Conservation (phyloP, 2,797 vertebrate genomes). For the Florisuga fusca region DNA sequence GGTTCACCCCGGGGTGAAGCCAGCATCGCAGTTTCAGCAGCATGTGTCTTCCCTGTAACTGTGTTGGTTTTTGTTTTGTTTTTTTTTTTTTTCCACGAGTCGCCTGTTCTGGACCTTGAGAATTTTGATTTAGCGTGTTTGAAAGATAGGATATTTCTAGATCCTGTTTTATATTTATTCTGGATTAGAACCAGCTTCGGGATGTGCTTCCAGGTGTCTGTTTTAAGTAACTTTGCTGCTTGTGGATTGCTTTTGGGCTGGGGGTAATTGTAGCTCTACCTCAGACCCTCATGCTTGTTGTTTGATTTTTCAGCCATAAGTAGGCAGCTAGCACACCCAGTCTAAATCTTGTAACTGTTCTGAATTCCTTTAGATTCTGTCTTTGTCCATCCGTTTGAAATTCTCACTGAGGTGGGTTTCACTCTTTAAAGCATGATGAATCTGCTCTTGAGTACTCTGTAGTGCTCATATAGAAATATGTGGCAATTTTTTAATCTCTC, state of each 20-base stretch:
- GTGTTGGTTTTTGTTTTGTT: too few relatives aligned
- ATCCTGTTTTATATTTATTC: rapidly evolving
- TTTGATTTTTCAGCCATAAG: background rate
- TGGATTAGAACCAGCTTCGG: background rate
- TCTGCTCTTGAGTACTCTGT: background rate
- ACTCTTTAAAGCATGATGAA: background rate
- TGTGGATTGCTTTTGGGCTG: background rate
- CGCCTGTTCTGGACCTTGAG: too few relatives aligned
- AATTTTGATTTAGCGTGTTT: rapidly evolving
- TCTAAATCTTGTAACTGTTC: background rate
- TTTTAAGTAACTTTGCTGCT: background rate
- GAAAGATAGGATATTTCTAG: background rate
- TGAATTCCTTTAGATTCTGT: background rate
- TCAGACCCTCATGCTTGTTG: rapidly evolving
- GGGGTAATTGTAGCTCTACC: background rate
- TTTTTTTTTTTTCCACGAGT: rapidly evolving
- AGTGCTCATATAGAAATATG: rapidly evolving
- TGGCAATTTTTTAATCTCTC: background rate
- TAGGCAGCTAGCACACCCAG: rapidly evolving
- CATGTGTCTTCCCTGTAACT: rapidly evolving
- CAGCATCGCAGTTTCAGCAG: rapidly evolving
- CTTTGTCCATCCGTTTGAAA: background rate
- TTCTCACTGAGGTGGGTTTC: rapidly evolving
- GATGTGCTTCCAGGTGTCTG: background rate
- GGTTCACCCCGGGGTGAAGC: rapidly evolving